Base-by-base conservation (phyloP, 2,797 vertebrate species). In the Geotrypetes seraphini region DNA sequence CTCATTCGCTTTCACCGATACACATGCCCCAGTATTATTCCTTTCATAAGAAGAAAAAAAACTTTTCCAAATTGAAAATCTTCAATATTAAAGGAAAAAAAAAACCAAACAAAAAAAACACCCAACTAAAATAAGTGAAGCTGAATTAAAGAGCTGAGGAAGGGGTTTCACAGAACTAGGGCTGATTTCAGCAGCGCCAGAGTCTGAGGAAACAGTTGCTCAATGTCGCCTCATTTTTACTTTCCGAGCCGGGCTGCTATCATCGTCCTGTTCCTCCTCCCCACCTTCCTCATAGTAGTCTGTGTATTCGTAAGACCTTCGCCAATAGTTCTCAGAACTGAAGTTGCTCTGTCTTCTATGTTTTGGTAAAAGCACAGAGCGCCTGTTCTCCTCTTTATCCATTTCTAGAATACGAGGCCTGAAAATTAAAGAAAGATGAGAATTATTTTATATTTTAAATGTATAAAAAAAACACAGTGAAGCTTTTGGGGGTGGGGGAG, bases 341-440 rank as follows among this genome's bases (percentile, higher is more conserved):
- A 77, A 69, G 50, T 78, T 68, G 48, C 83, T 83, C 60, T 83
- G 74, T 22, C 84, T 86, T 43, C 80, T 81, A 33, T 84, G 79
- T 41, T 84, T 69, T 14, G 85, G 84, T 68, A 85, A 66, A 48
- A 87, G 72, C 44, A 86, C 85, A 0, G 93, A 94, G 20, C 81
- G 88, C 42, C 92, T 80, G 73, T 97, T 96, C 73, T 96, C 91
- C 53, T 99, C 96, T 61, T 98, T 99, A 71, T 99, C 96, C 96
- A 99, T 99, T 73, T 98, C 96, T 23, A 98, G 78, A 49, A 99
- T 75, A 22, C 96, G 84, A 9, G 95, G 96, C 70, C 96, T 99
- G 49, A 1, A 4, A 23, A 25, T n/a, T 28, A 6, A 33, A 7
- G 12, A 23, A 35, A 16, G 15, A 34, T 8, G 19, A 19, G 19